These are phyloP conservation scores for Aulostomus chinensis DNA, from an alignment of 2,797 vertebrate species.

Conservation along the genomic window DNA sequence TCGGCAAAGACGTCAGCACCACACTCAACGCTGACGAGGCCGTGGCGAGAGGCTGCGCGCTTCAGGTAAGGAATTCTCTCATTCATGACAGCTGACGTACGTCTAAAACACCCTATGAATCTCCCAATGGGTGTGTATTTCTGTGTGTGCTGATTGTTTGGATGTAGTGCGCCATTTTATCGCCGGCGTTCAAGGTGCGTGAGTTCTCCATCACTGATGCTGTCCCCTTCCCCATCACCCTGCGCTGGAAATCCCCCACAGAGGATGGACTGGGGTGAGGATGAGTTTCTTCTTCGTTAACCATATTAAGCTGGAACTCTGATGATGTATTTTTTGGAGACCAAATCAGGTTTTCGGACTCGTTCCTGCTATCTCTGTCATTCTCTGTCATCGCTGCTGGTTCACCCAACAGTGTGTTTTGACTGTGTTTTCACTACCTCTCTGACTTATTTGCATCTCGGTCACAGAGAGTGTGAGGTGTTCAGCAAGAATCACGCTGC, in stretches of 20 bases:
- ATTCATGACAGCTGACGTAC: too few relatives aligned
- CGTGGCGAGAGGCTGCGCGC: slow-evolving; percentile 91
- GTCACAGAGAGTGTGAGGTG: slow-evolving; percentile 92
- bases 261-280: slow-evolving; percentile 91
- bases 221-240: slow-evolving; percentile 91
- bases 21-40: slow-evolving; percentile 97
- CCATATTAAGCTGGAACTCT: too few relatives aligned
- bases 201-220: slow-evolving; percentile 97
- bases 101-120: too few relatives aligned
- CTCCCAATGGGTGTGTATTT: too few relatives aligned
- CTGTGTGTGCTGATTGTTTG: too few relatives aligned
- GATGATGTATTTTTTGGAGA: too few relatives aligned
- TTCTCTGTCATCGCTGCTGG: too few relatives aligned
- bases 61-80: slow-evolving; percentile 84
- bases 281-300: not conserved
- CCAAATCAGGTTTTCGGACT: too few relatives aligned
- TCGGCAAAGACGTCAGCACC: slow-evolving; percentile 94
- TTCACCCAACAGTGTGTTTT: too few relatives aligned
- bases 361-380: too few relatives aligned
- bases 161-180: slow-evolving; percentile 94
- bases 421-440: too few relatives aligned
- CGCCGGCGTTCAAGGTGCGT: slow-evolving; percentile 97
- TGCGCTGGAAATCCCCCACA: slow-evolving; percentile 94
- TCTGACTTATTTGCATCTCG: slow-evolving; percentile 17
- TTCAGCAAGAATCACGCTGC: slow-evolving; percentile 94